These are phyloP conservation scores for Indicator indicator DNA, from an alignment of 2,113 vertebrate genomes.

Conservation along the genomic window DNA sequence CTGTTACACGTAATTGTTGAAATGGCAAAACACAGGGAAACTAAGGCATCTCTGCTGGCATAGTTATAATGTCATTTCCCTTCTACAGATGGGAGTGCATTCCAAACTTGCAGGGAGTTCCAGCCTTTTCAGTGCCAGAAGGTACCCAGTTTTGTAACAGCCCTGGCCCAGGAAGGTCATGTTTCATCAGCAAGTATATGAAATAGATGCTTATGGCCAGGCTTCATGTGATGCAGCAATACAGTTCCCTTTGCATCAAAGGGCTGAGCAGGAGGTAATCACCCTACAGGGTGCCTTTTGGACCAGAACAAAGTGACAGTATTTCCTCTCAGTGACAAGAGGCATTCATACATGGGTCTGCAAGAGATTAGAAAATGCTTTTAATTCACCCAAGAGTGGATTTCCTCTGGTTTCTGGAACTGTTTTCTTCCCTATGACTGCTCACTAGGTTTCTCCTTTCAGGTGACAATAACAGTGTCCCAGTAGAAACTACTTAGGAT, in stretches of 20 bases:
- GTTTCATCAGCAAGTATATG: background rate
- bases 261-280: background rate
- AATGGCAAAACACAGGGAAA: background rate
- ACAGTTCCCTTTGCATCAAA: background rate
- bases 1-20: background rate
- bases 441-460: background rate
- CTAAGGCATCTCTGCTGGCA: background rate
- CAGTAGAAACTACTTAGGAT: background rate
- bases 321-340: background rate
- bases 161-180: fast-evolving
- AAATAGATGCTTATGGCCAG: background rate
- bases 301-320: background rate
- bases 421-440: background rate
- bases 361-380: background rate
- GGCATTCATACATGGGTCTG: background rate
- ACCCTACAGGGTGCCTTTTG: background rate
- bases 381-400: background rate
- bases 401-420: background rate
- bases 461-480: background rate
- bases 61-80: background rate
- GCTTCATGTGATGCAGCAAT: background rate
- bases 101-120: background rate
- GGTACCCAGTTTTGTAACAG: background rate
- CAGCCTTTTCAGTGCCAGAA: background rate
- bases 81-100: background rate